Evolutionary conservation across 2,797 vertebrate genomes (phyloP), one percentile per base, ranked within the genome.

Genomic region (Galagoides demidoff): DNA sequence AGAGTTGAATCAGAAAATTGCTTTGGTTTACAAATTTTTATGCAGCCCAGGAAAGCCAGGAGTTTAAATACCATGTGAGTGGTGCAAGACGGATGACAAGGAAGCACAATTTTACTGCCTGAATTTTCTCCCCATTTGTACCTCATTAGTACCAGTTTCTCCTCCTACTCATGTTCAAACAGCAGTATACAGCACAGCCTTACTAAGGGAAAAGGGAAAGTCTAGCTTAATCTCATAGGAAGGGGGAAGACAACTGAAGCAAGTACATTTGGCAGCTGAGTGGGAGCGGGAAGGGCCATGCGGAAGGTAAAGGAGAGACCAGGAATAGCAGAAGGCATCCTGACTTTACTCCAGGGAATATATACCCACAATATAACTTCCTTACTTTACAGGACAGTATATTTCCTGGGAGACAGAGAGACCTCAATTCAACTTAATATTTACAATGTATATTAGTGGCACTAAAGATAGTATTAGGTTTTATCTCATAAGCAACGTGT

Each of bases 401-500:
- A n/a, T 84, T 73, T 90, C 85, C n/a, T 29, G 19, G 59, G 82
- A 52, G 86, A 84, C 22, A 90, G 1, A 76, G 23, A 7, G 63
- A 90, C 25, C 2, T 78, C 57, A 29, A 37, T 61, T 81, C 52
- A 87, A 71, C n/a, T 94, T 83, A 74, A 55, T 76, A 55, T 66
- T 82, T 94, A 79, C 63, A 93, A 91, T 66, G 77, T 49, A 43
- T 76, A 79, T 57, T 8, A 61, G 14, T 86, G 83, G 59, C 45
- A 70, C n/a, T 86, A 86, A 61, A 95, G 76, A 43, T 76, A 73
- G 20, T 84, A 90, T 68, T 88, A 63, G 45, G n/a, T 71, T 55
- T 90, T 89, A 68, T 70, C 82, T 82, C 95, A 79, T 70, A 61
- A 92, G 52, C 3, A 85, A 9, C 1, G 61, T 68, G 37, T 68